Evolutionary conservation across 2,797 vertebrate genomes (phyloP), one percentile per base, ranked within the genome.

Genomic region (Numenius phaeopus): DNA sequence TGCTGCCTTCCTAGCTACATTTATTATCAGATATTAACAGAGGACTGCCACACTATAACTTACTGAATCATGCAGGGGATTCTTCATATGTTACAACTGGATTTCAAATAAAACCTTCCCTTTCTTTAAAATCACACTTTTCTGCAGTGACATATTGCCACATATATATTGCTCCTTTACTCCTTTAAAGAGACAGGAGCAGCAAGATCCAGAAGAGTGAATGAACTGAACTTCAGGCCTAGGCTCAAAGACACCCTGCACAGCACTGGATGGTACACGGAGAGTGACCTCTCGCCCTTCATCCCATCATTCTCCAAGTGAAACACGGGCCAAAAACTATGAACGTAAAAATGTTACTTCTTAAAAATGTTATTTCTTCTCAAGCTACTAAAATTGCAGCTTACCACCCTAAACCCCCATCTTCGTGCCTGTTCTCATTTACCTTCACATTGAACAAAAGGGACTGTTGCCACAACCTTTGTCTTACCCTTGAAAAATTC

Each of bases 201-300:
- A 69, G 29, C 24, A 69, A 87, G 44, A 71, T 34, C 14, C 42
- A 37, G 5, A 71, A 16, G 5, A 76, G 21, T 10, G 27, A 94
- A 69, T 10, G 27, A 94, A 69, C 6, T 26, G 24, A 90, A 64
- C 15, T 40, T 50, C 10, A n/a, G 2, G 5, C 39, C 18, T 23
- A 29, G 30, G 7, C n/a, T 92, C 11, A 11, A 39, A 73, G n/a
- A 62, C 14, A 39, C 26, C 13, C 37, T 34, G 4, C n/a, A 8
- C 2, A 17, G 42, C 24, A 39, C 8, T 16, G 22, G 7, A 52
- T 14, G 14, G 8, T 7, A 46, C 29, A 44, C 0, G 0, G 39
- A 42, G 16, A 52, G 4, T 4, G 26, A 59, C 14, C 40, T 24
- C 18, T 59, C 6, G 11, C 20, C 42, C 42, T 58, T 26, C 42